Conservation (phyloP, 2,888 invertebrate genomes). For the Tillus elongatus region DNA sequence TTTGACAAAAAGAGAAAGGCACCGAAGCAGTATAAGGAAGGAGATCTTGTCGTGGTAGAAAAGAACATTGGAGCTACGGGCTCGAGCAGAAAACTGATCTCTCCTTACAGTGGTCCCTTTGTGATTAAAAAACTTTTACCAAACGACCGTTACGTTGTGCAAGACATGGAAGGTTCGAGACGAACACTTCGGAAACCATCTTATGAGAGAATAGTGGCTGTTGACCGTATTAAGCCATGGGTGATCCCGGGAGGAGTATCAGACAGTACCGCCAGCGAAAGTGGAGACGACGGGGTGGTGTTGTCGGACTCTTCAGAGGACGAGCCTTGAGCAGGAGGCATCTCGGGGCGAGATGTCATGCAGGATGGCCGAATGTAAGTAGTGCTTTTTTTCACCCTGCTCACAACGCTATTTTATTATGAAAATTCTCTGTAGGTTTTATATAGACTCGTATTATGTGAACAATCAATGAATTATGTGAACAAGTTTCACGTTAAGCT, state of each 20-base stretch:
- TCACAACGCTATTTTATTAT: too few species aligned
- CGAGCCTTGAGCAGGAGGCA: neutral
- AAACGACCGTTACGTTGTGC: constrained; percentile 24
- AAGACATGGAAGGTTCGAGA: constrained; percentile 24
- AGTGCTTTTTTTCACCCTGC: too few species aligned
- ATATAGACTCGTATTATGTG: too few species aligned
- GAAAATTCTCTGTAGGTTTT: too few species aligned
- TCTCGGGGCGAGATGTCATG: constrained; percentile 11
- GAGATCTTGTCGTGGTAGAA: constrained; percentile 23
- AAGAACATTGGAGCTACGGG: constrained; percentile 23
- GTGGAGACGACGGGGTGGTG: constrained; percentile 14
- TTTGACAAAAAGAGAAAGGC: constrained; percentile 24
- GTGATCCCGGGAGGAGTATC: constrained; percentile 14
- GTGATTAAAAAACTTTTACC: constrained; percentile 22
- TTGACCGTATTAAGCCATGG: constrained; percentile 18
- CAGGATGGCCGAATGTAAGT: too few species aligned
- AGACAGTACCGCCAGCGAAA: constrained; percentile 14
- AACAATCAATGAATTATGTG: too few species aligned
- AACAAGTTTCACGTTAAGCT: too few species aligned
- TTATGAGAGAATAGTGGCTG: constrained; percentile 3
- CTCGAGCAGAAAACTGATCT: constrained; percentile 23
- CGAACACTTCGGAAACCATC: too few species aligned
- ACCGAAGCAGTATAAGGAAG: constrained; percentile 16
- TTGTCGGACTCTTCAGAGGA: constrained; percentile 6
- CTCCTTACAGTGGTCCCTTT: constrained; percentile 26